These are phyloP conservation scores for Amphipyra berbera DNA, from an alignment of 2,888 invertebrate genomes.

Conservation along the genomic window DNA sequence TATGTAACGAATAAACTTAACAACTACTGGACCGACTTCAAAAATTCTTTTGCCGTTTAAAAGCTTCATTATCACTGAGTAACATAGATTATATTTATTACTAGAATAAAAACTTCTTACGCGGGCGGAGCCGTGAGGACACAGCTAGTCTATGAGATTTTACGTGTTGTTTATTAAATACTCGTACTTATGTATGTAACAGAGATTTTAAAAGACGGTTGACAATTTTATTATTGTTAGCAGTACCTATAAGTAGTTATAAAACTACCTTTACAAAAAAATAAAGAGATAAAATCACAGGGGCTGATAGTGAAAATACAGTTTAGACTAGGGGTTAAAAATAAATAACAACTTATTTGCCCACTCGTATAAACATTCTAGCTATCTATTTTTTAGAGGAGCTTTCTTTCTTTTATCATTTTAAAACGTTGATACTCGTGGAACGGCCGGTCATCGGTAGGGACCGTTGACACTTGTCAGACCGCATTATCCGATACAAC, in stretches of 20 bases:
- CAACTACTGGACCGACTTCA: too few relatives aligned
- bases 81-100: too few relatives aligned
- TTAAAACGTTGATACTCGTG: constrained; percentile 18
- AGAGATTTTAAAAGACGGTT: constrained; percentile 6
- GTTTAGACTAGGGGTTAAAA: constrained; percentile 14
- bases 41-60: too few relatives aligned
- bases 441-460: constrained; percentile 42
- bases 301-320: neutral
- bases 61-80: too few relatives aligned
- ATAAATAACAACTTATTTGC: constrained; percentile 22
- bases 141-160: too few relatives aligned
- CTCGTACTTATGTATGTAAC: constrained; percentile 6
- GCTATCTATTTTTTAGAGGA: constrained; percentile 2
- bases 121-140: too few relatives aligned
- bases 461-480: constrained; percentile 69
- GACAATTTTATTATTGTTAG: neutral
- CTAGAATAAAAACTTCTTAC: too few relatives aligned
- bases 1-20: too few relatives aligned
- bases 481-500: constrained; percentile 55
- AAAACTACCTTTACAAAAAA: too few relatives aligned
- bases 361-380: constrained; percentile 20
- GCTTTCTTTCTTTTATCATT: constrained; percentile 33
- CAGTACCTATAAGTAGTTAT: too few relatives aligned
- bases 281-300: too few relatives aligned
- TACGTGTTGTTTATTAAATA: too few relatives aligned